Conservation (phyloP, 2,888 invertebrate species). For the Apoda limacodes region DNA sequence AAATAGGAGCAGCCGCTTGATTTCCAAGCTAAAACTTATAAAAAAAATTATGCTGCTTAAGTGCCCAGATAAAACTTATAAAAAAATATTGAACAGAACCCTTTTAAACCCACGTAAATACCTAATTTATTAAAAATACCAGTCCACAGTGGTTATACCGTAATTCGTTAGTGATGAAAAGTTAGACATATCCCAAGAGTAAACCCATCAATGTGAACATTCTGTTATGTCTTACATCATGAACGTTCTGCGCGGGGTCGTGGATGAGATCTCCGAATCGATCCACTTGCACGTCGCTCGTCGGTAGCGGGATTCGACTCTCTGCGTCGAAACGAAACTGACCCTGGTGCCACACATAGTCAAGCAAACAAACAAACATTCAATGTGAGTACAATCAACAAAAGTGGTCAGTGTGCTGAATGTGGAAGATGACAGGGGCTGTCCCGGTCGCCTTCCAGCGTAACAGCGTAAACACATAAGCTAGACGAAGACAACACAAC, state of each 20-base stretch:
- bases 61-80: too few species aligned
- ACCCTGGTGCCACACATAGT: slow-evolving; percentile 72
- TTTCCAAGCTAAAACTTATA: too few species aligned
- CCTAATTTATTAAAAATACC: too few species aligned
- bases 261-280: slow-evolving; percentile 59
- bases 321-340: slow-evolving; percentile 92
- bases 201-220: not conserved
- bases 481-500: slow-evolving; percentile 28
- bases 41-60: too few species aligned
- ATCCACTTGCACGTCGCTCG: slow-evolving; percentile 78
- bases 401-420: slow-evolving; percentile 19
- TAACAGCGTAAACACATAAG: not conserved
- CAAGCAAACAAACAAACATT: slow-evolving; percentile 25
- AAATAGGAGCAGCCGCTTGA: too few species aligned
- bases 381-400: slow-evolving; percentile 27
- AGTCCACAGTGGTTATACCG: too few species aligned
- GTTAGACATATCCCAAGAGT: not conserved
- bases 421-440: slow-evolving; percentile 16
- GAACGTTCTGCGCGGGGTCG: slow-evolving; percentile 61
- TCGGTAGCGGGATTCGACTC: slow-evolving; percentile 79
- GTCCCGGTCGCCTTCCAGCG: not conserved
- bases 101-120: too few species aligned
- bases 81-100: too few species aligned
- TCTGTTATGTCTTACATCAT: slow-evolving; percentile 68
- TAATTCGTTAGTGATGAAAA: too few species aligned